Conservation (phyloP, 2,113 vertebrate genomes). For the Uropsilus gracilis region DNA sequence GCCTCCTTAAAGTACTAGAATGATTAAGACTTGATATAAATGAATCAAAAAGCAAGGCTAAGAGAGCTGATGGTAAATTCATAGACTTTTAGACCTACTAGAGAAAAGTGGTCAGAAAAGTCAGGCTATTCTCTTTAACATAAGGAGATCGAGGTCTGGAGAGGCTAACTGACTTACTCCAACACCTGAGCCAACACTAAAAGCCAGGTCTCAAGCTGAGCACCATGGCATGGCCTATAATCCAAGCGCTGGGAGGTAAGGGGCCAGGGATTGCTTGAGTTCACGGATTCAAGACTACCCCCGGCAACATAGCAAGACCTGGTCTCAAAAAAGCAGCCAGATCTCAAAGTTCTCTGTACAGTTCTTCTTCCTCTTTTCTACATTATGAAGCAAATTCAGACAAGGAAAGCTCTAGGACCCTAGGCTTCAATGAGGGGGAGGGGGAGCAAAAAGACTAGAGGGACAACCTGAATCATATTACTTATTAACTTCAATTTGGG, state of each 20-base stretch:
- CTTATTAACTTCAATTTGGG: too few relatives aligned
- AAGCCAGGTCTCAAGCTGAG: neutral
- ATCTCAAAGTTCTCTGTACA: neutral
- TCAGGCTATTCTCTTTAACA: neutral
- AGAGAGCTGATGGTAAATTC: neutral
- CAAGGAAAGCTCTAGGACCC: neutral
- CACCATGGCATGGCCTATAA: too few relatives aligned
- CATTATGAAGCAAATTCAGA: neutral
- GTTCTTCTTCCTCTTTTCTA: neutral
- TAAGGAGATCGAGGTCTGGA: neutral
- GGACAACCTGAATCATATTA: neutral
- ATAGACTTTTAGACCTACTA: neutral
- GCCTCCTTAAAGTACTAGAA: neutral
- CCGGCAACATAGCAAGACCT: too few relatives aligned
- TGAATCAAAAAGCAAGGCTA: neutral
- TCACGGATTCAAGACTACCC: too few relatives aligned
- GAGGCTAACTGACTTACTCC: neutral
- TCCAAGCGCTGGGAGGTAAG: too few relatives aligned
- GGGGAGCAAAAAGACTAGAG: neutral
- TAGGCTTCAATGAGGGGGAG: neutral
- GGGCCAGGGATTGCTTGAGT: too few relatives aligned
- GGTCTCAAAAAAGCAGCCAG: too few relatives aligned
- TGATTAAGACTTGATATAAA: neutral
- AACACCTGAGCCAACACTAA: neutral
- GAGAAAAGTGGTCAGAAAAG: neutral